Evolutionary conservation across 2,797 vertebrate genomes (phyloP).

Genomic region (Melanotaenia boesemani): DNA sequence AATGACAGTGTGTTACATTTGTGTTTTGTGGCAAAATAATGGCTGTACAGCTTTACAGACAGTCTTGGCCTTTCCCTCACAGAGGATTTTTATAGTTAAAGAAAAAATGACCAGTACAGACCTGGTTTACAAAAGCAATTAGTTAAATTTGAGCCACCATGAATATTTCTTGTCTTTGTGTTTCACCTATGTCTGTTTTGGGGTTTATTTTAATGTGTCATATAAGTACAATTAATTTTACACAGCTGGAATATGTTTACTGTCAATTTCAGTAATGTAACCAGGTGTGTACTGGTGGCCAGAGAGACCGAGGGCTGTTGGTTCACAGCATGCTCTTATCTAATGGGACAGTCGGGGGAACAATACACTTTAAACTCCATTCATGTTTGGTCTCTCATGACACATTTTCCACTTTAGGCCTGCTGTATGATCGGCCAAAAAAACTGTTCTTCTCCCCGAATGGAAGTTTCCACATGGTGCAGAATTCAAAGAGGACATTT

Average conservation of each 20-base stretch:
- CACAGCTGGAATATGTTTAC: conserved; percentile 69
- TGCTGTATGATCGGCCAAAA: conserved; percentile 76
- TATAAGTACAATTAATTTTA: conserved; percentile 57
- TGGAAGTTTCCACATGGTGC: conserved; percentile 86
- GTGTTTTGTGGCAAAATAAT: conserved; percentile 92
- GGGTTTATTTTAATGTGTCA: conserved; percentile 51
- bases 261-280: conserved; percentile 57
- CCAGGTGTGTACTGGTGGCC: conserved; percentile 64
- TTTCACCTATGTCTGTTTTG: conserved; percentile 61
- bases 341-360: conserved; percentile 74
- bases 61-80: conserved; percentile 68
- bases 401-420: conserved; percentile 72
- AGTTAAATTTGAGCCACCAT: conserved; percentile 57
- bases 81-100: conserved; percentile 60
- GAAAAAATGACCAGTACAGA: conserved; percentile 65
- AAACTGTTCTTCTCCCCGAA: conserved; percentile 79
- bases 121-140: conserved; percentile 60
- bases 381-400: conserved; percentile 69
- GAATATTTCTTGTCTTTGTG: conserved; percentile 69
- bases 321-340: conserved; percentile 88
- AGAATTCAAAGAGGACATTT: conserved; percentile 79
- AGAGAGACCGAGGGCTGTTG: conserved; percentile 71
- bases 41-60: conserved; percentile 89
- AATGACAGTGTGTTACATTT: conserved; percentile 94
- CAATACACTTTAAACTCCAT: conserved; percentile 73